Base-by-base conservation (phyloP, 2,797 vertebrate species). In the Alcedo atthis region DNA sequence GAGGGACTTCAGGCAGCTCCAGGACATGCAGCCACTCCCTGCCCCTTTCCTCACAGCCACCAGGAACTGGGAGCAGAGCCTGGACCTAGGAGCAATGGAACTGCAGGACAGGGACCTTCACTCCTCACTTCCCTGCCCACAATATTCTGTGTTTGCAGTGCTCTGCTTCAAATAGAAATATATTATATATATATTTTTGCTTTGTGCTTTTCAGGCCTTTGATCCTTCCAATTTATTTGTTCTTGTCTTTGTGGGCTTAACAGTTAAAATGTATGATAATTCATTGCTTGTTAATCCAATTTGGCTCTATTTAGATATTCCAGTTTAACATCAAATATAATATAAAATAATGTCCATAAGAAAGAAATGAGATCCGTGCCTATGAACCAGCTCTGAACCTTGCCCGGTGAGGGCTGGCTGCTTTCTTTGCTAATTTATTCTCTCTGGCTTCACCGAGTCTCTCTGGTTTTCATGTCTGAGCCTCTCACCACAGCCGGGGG, bases 141-240 rank as follows among this genome's bases (percentile, higher is more conserved):
- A 40, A 8, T 5, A 8, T 14, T 33, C 78, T 22, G 2, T 16
- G 5, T 42, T 74, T 35, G 42, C 28, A 18, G 43, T 81, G 54
- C 58, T 68, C 10, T 61, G 15, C 53, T 84, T 95, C 89, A 75
- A 24, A 49, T 48, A 55, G 48, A 88, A 32, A 54, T 55, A 40
- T 6, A 43, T 70, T 13, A 15, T 33, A 80, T 42, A 16, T 75
- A 12, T 74, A 8, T 30, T 64, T 83, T 92, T 79, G 11, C 48
- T 87, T 43, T 61, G 9, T 81, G 81, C n/a, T 83, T 82, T 81
- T 81, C 40, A 85, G n/a, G 35, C 58, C 69, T 95, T 94, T 92
- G 89, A 95, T 94, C 84, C 85, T 43, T 93, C 49, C 91, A 73
- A 85, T 93, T 88, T 95, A 92, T 92, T 96, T 94, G 57, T 93